Evolutionary conservation across 1,140 invertebrate species (phyloP), one percentile per base, ranked within the genome.

Genomic region (Metaphire vulgaris): DNA sequence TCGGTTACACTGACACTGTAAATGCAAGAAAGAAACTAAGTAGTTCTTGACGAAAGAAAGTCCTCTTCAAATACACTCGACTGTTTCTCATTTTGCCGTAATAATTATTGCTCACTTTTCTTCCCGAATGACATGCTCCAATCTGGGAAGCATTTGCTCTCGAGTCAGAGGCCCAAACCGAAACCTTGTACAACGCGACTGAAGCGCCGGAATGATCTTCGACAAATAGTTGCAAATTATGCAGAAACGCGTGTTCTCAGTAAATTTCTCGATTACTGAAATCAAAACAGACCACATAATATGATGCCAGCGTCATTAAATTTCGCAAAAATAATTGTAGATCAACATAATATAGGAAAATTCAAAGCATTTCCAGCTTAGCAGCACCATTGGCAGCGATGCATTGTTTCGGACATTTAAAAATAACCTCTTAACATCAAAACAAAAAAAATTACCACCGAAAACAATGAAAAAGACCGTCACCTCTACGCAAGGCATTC

Each of bases 171-270:
- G 97, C 1, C 94, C 96, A 87, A 99, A 99, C 76, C 98, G 89
- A 83, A 99, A 99, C 75, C 96, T 90, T 0, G 97, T 99, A 85
- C 97, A 99, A 78, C 98, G 88, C 28, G 97, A 99, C 85, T 99
- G 97, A 64, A 99, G 87, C 0, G 98, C 97, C 30, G 97, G 97
- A 79, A 98, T 99, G 31, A 99, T 99, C 88, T 98, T 98, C 76
- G 93, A 94, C 66, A 99, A 86, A 85, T 99, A 99, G 87, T 99
- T 99, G 86, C 97, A 98, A 82, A 99, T 99, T 67, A 99, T 92
- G 84, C 98, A 99, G 85, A 99, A 99, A 32, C 98, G 88, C 0
- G 97, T 94, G 87, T 98, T 99, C 76, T 98, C 95, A 30, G 97
- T 98, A 82, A 96, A 99, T 83, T 99, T 99, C 86, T 99, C 97